These are phyloP conservation scores for Martes martes DNA, from an alignment of 2,113 vertebrate genomes.

Conservation along the genomic window DNA sequence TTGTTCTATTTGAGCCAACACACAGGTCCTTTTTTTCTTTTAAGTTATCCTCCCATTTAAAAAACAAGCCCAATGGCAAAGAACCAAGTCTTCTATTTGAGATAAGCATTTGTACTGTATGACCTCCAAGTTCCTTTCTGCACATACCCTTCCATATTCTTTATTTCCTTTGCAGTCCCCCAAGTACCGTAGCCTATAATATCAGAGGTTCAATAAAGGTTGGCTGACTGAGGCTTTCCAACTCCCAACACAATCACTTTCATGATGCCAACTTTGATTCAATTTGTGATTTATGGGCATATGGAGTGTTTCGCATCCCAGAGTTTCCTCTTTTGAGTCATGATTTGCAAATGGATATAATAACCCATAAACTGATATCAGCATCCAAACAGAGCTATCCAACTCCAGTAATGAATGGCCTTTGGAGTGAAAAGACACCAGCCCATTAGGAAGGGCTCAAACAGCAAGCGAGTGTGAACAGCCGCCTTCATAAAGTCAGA, in stretches of 20 bases:
- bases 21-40: neutral
- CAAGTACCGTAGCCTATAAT: neutral
- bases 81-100: neutral
- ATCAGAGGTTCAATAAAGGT: conserved; percentile 55
- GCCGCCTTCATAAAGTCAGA: conserved; percentile 16
- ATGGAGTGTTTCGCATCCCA: conserved; percentile 68
- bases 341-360: conserved; percentile 75
- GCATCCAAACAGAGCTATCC: conserved; percentile 68
- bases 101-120: neutral
- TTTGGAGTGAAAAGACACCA: conserved; percentile 42
- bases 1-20: neutral
- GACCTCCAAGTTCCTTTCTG: neutral
- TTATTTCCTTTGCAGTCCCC: conserved; percentile 36
- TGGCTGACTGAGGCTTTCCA: conserved; percentile 62
- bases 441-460: conserved; percentile 45
- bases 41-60: neutral
- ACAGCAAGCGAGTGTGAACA: conserved; percentile 30
- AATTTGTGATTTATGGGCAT: conserved; percentile 72
- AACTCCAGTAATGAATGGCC: conserved; percentile 50
- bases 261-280: conserved; percentile 60
- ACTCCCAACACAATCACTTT: conserved; percentile 68
- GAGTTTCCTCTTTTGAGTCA: conserved; percentile 67
- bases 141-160: neutral
- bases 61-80: neutral
- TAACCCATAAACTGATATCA: conserved; percentile 73